phyloP scores from a whole-genome alignment of 2,113 vertebrate genomes.

The Callipepla californica region DNA sequence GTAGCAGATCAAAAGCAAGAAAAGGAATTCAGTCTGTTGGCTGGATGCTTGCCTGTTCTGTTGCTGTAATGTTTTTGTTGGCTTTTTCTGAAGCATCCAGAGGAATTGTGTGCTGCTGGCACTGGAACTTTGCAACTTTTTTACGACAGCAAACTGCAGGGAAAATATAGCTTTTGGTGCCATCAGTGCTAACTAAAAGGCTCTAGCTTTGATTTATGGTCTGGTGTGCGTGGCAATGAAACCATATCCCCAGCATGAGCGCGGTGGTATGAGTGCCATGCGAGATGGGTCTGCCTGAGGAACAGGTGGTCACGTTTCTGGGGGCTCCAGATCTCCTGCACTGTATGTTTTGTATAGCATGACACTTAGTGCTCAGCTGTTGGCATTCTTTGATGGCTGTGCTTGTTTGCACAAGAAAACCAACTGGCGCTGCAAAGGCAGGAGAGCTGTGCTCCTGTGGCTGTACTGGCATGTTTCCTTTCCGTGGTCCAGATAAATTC shows the following conservation, averaged over 20 bases:
- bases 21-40: neutral
- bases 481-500: neutral
- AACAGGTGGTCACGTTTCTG: constrained; percentile 67
- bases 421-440: neutral
- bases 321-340: neutral
- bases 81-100: neutral
- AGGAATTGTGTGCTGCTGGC: neutral
- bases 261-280: neutral
- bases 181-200: constrained; percentile 30
- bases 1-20: constrained; percentile 26
- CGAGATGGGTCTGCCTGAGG: neutral
- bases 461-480: neutral
- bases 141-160: too few species aligned
- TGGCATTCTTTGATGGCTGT: constrained; percentile 46
- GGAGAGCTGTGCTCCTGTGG: neutral
- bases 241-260: neutral
- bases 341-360: neutral
- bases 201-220: constrained; percentile 37
- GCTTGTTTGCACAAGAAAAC: neutral
- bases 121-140: neutral
- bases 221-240: neutral
- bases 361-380: constrained; percentile 60
- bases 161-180: accelerated
- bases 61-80: neutral
- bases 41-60: neutral